Evolutionary conservation across 2,888 invertebrate genomes (phyloP), one percentile per base, ranked within the genome.

Genomic region (Andrena bucephala): DNA sequence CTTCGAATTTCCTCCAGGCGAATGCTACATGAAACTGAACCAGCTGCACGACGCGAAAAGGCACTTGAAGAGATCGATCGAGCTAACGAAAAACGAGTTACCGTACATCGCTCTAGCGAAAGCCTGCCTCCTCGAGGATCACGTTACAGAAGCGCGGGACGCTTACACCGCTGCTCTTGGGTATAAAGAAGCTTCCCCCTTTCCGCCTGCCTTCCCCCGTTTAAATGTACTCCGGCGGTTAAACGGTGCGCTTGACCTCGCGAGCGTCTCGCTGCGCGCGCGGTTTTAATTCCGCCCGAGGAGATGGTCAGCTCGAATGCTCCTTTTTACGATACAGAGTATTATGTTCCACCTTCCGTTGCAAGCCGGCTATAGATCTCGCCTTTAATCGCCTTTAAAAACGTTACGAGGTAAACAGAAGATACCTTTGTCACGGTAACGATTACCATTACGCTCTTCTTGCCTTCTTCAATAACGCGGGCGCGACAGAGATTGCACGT

Each of bases 21-120:
- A 97, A 89, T 97, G 97, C 92, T 96, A 96, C 75, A 95, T 96
- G 94, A 96, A 96, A 86, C 93, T 97, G 48, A 96, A 96, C n/a
- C 96, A 97, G 52, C 92, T 95, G 29, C 95, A 95, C 62, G 95
- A 96, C 81, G 97, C 97, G 0, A 96, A 96, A 88, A 96, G 96
- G 87, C 96, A 96, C 94, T 96, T 97, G 16, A 95, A 95, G 67
- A 95, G 96, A 86, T 97, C 97, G 0, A 96, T 97, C 7, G 95
- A 96, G 85, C 95, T 97, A 63, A 96, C 97, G 29, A 96, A 96
- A 70, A 97, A 97, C 77, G 97, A 97, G 92, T 94, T 95, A 13
- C 97, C 97, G 0, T 97, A 96, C 83, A 94, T 96, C 0, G 95
- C 97, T 81, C 94, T 98, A 52, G 97, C 97, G 0, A 96, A 96